Conservation (phyloP, 2,888 invertebrate genomes). For the Calephelis perditalis region DNA sequence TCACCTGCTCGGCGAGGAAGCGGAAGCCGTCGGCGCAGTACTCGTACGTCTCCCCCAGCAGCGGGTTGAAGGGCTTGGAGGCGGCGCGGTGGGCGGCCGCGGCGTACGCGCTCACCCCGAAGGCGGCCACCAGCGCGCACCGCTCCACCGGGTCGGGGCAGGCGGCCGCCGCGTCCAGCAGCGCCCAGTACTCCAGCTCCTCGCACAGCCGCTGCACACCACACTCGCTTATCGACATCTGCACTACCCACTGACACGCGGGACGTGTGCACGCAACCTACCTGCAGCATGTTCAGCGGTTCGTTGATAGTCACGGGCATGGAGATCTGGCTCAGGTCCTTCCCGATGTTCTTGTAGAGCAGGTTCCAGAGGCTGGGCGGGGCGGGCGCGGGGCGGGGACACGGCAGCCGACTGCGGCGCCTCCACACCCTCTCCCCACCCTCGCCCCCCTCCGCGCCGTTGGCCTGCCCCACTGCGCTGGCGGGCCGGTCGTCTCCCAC, state of each 20-base stretch:
- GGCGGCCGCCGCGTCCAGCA: slow-evolving; percentile 85
- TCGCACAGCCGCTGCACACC: slow-evolving; percentile 83
- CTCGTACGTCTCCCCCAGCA: slow-evolving; percentile 90
- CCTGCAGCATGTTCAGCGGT: slow-evolving; percentile 88
- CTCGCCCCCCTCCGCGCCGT: slow-evolving; percentile 10
- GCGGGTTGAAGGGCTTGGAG: slow-evolving; percentile 91
- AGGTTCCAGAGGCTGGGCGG: slow-evolving; percentile 89
- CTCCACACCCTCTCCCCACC: slow-evolving; percentile 36
- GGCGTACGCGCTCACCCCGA: slow-evolving; percentile 89
- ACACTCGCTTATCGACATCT: too few species aligned
- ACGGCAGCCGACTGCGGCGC: slow-evolving; percentile 83
- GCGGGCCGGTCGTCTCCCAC: slow-evolving; percentile 12
- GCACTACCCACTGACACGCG: too few species aligned
- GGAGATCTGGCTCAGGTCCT: slow-evolving; percentile 90
- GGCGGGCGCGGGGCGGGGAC: slow-evolving; percentile 84
- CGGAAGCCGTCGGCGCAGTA: slow-evolving; percentile 87
- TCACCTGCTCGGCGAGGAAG: slow-evolving; percentile 87
- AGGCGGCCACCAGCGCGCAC: slow-evolving; percentile 83
- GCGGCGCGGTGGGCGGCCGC: slow-evolving; percentile 86
- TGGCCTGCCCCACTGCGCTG: slow-evolving; percentile 5
- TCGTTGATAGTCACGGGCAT: slow-evolving; percentile 93
- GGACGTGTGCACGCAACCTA: slow-evolving; percentile 37
- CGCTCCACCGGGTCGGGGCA: slow-evolving; percentile 83
- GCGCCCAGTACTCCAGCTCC: slow-evolving; percentile 89
- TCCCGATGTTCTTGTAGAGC: slow-evolving; percentile 89